Base-by-base conservation (phyloP, 2,113 vertebrate genomes). In the Craseonycteris thonglongyai region DNA sequence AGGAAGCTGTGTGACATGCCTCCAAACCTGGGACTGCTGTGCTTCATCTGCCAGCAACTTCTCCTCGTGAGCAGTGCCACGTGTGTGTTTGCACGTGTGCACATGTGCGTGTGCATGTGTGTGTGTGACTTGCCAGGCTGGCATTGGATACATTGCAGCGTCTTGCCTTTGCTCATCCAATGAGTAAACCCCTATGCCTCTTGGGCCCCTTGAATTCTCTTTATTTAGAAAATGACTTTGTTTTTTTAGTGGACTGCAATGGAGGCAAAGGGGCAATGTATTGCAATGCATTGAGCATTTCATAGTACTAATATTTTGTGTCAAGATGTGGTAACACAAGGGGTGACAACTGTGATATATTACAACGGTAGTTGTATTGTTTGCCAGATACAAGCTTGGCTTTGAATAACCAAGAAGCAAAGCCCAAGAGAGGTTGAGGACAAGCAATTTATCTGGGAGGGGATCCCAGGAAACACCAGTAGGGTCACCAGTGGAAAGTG, bases 191-290 rank as follows among this genome's bases (percentile, higher is more conserved):
- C 19, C 38, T 90, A 35, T 68, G 68, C 38, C 61, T 82, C 28
- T 81, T 16, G 38, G 28, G 18, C 26, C 38, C 72, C 47, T 82
- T 28, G 33, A 58, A 42, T 87, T 68, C 51, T 90, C 54, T 90
- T 79, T 58, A 83, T 69, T 92, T 89, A 88, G 58, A 74, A 86
- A 63, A 38, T 45, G 24, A 72, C 72, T 94, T 94, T 51, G 47
- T 42, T 74, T 68, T 66, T 51, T 40, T 18, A 47, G 30, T 74
- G 58, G 21, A 40, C 30, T 88, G 24, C 24, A 28, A 4, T 38
- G 24, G 24, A 58, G 45, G 45, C 59, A 61, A 59, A 61, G 35
- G n/a, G 59, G 40, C 81, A 49, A 42, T 8, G 14, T 79, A 33
- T 7, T 66, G n/a, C 51, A 26, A 19, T 47, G 24, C 45, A 8